phyloP scores from a whole-genome alignment of 2,888 invertebrate species.

The Sphaeridia pumilis region DNA sequence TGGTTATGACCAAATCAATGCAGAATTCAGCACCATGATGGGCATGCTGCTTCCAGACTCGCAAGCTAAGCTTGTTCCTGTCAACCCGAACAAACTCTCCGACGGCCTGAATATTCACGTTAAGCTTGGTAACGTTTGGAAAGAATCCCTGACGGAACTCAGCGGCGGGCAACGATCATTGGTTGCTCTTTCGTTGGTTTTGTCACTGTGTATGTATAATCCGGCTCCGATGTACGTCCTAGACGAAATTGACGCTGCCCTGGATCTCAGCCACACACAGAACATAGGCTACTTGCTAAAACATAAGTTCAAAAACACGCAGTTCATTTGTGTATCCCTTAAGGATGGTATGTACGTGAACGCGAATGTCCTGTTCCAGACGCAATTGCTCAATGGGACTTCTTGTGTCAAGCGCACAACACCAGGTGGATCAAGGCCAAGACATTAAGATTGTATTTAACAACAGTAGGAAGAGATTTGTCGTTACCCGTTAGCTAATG shows the following conservation, averaged over 20 bases:
- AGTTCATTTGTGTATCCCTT: slow-evolving; percentile 93
- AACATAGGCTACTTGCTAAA: slow-evolving; percentile 95
- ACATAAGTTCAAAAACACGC: slow-evolving; percentile 75
- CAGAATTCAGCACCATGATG: slow-evolving; percentile 92
- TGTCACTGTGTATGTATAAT: slow-evolving; percentile 91
- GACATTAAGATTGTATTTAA: no score
- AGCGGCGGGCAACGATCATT: slow-evolving; percentile 95
- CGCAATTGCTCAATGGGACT: slow-evolving; percentile 88
- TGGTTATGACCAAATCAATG: slow-evolving; percentile 56
- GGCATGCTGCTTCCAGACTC: slow-evolving; percentile 80
- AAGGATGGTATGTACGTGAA: slow-evolving; percentile 97
- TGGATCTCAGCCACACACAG: slow-evolving; percentile 96
- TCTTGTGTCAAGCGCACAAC: slow-evolving; percentile 61
- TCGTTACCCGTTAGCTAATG: no score
- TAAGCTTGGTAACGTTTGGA: slow-evolving; percentile 87
- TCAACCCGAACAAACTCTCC: slow-evolving; percentile 46
- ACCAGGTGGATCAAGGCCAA: not conserved
- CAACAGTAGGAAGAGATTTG: no score
- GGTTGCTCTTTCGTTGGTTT: slow-evolving; percentile 87
- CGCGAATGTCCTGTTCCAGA: slow-evolving; percentile 92
- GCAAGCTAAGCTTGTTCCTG: slow-evolving; percentile 66
- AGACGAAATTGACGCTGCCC: slow-evolving; percentile 97
- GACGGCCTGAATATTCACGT: slow-evolving; percentile 84
- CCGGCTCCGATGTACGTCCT: slow-evolving; percentile 97
- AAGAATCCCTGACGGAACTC: slow-evolving; percentile 87